Base-by-base conservation (phyloP, 2,797 vertebrate species). In the Forpus xanthops region DNA sequence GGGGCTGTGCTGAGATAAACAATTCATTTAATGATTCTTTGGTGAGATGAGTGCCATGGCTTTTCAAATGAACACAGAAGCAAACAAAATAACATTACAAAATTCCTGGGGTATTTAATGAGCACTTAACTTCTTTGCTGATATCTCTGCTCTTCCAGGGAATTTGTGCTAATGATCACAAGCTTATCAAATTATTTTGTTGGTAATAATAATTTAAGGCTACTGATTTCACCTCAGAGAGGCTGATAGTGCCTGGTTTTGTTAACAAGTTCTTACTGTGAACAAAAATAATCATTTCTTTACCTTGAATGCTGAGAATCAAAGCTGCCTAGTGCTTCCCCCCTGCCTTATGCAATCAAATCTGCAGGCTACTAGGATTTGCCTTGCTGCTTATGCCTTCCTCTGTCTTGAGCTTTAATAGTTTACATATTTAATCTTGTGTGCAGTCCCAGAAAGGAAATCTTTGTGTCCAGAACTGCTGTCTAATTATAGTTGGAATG, bases 21-120 rank as follows among this genome's bases (percentile, higher is more conserved):
- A 47, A 72, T 44, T 80, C 2, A 1, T 72, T 66, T 66, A 75
- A 37, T 76, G 50, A 13, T 62, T 72, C 73, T 87, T 67, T 18
- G 44, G 20, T 11, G 25, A 75, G 53, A 55, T 42, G 2, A 55
- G 13, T 8, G 7, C 58, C 4, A 1, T 58, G 47, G 12, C n/a
- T 73, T 93, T 90, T 87, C 88, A 87, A 90, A 85, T 50, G 5
- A 79, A 50, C 33, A 33, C 16, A 85, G 87, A 95, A 86, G 25
- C 58, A 73, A 73, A 85, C 28, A 31, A 79, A 87, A 64, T 12
- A 79, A 82, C 85, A 73, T 47, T 50, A 58, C 21, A 45, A 61
- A 45, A 70, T 82, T 72, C 33, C 50, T 62, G 53, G 21, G 9
- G 5, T 72, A 45, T 72, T 77, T 85, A 58, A 18, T 55, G 58